These are phyloP conservation scores for Porphyrio hochstetteri DNA, from an alignment of 2,113 vertebrate genomes.

Conservation along the genomic window DNA sequence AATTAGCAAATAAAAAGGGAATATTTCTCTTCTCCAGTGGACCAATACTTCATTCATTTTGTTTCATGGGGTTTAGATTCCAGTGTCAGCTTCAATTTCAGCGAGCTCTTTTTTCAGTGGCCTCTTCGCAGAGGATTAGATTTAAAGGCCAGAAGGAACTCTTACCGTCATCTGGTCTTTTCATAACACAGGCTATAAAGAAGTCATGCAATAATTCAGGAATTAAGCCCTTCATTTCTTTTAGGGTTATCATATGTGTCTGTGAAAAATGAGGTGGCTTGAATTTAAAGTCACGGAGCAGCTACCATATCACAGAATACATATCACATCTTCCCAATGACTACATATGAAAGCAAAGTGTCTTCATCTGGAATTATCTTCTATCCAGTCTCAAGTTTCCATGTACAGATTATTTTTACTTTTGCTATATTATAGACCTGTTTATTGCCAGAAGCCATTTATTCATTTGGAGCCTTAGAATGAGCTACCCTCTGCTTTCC, in stretches of 20 bases:
- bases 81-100: background rate
- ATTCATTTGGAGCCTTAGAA: background rate
- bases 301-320: background rate
- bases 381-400: background rate
- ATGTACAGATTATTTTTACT: background rate
- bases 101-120: background rate
- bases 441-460: background rate
- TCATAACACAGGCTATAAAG: constrained; percentile 10
- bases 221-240: constrained; percentile 2
- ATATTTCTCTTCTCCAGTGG: background rate
- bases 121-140: background rate
- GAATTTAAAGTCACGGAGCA: background rate
- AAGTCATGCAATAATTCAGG: background rate
- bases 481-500: background rate
- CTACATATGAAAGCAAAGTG: background rate
- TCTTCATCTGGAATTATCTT: background rate
- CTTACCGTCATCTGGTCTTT: background rate
- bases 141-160: constrained; percentile 14
- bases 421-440: background rate
- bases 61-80: background rate
- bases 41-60: background rate
- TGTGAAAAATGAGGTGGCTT: background rate
- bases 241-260: background rate
- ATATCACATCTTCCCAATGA: background rate
- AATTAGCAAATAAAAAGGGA: background rate